These are phyloP conservation scores for Aleiodes leptofemur DNA, from an alignment of 2,888 invertebrate genomes.

Conservation along the genomic window DNA sequence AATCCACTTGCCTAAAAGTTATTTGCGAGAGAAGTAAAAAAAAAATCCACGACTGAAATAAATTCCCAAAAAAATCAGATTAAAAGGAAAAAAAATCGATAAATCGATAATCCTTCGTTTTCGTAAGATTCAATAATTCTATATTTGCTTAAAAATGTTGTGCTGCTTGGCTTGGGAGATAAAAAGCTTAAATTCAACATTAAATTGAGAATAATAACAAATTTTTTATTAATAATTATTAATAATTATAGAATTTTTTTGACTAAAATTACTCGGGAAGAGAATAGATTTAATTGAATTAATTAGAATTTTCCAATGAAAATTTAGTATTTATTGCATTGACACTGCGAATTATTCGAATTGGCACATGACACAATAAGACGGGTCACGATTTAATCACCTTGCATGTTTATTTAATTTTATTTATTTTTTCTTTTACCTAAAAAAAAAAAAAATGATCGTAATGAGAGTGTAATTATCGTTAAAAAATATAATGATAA, in stretches of 20 bases:
- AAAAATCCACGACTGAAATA: too few species aligned
- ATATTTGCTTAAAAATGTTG: slow-evolving; percentile 29
- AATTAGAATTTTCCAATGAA: slow-evolving; percentile 1
- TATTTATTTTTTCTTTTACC: slow-evolving; percentile 34
- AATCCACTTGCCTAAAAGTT: too few species aligned
- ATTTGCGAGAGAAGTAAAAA: too few species aligned
- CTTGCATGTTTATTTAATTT: slow-evolving; percentile 44
- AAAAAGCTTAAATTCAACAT: slow-evolving; percentile 29
- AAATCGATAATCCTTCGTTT: background rate
- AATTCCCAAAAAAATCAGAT: too few species aligned
- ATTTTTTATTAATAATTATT: background rate
- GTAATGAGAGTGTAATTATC: slow-evolving; percentile 14
- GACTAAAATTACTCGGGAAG: background rate
- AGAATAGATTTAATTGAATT: slow-evolving; percentile 1
- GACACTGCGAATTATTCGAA: slow-evolving; percentile 16
- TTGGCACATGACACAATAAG: slow-evolving; percentile 22
- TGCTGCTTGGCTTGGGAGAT: slow-evolving; percentile 34
- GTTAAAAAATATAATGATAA: slow-evolving; percentile 46
- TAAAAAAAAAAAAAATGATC: slow-evolving; percentile 1
- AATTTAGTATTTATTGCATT: slow-evolving; percentile 15
- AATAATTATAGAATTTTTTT: background rate
- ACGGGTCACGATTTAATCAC: slow-evolving; percentile 35
- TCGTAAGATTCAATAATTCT: slow-evolving; percentile 11
- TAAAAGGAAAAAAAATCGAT: too few species aligned
- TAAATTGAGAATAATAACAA: background rate